A percentile compares a stretch with the other conserved stretches of the same genome.
Conservation (phyloP, 2,888 invertebrate species). For the Oegoconia quadripuncta region DNA sequence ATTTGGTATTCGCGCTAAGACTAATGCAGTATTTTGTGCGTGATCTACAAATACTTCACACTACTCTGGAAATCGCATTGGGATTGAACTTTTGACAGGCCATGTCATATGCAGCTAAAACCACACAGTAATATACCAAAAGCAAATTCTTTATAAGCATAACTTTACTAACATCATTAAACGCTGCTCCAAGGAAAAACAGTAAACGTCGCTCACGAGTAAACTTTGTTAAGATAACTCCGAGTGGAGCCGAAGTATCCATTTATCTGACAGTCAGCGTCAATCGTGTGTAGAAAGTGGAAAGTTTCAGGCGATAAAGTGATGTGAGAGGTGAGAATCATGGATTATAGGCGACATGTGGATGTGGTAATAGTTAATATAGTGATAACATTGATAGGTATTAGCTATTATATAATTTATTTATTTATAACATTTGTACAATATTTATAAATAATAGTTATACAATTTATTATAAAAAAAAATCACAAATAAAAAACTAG, state of each 20-base stretch:
- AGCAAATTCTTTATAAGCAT: not conserved
- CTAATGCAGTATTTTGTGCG: too few species aligned
- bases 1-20: too few species aligned
- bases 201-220: conserved; percentile 12
- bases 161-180: not conserved
- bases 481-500: too few species aligned
- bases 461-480: too few species aligned
- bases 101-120: not conserved
- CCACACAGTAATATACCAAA: not conserved
- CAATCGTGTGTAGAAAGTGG: conserved; percentile 55
- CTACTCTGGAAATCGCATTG: too few species aligned
- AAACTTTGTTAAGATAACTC: conserved; percentile 22
- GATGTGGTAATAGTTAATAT: conserved; percentile 30
- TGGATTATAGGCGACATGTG: conserved; percentile 34
- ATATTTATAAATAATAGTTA: too few species aligned
- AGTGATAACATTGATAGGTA: too few species aligned
- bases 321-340: conserved; percentile 55
- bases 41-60: too few species aligned
- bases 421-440: too few species aligned
- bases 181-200: not conserved
- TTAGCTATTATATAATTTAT: too few species aligned
- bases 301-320: conserved; percentile 47
- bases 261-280: conserved; percentile 36
- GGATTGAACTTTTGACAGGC: not conserved
- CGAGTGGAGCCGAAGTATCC: conserved; percentile 28